Conservation (phyloP, 2,888 invertebrate genomes). For the Macrophya annulata region DNA sequence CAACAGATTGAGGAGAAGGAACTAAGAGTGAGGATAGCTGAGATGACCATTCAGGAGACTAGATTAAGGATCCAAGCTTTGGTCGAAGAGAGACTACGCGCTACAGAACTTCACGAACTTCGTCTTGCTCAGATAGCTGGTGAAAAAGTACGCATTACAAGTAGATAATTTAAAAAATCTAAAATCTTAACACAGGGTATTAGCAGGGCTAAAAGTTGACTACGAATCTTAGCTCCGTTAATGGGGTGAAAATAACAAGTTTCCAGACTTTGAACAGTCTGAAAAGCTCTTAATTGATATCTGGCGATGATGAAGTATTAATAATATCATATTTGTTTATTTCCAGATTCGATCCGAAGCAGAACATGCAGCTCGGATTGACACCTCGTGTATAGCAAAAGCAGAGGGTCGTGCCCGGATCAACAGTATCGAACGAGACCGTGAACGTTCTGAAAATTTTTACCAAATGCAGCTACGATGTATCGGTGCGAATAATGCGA, state of each 20-base stretch:
- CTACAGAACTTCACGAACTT: slow-evolving; percentile 54
- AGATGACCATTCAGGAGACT: slow-evolving; percentile 67
- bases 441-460: slow-evolving; percentile 13
- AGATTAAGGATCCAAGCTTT: slow-evolving; percentile 64
- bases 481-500: background rate
- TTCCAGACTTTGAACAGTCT: background rate
- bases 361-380: slow-evolving; percentile 34
- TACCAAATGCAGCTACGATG: slow-evolving; percentile 24
- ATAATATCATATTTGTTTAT: background rate
- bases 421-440: slow-evolving; percentile 9
- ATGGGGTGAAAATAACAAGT: no score
- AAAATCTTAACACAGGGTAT: background rate
- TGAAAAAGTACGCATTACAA: slow-evolving; percentile 31
- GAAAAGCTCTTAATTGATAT: background rate
- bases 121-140: slow-evolving; percentile 36
- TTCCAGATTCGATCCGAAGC: slow-evolving; percentile 44
- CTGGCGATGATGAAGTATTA: background rate
- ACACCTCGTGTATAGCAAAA: background rate
- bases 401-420: slow-evolving; percentile 19
- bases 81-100: slow-evolving; percentile 64
- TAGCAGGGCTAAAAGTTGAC: no score
- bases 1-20: slow-evolving; percentile 66
- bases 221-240: background rate
- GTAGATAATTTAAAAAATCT: background rate
- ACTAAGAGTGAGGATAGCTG: slow-evolving; percentile 67